A percentile compares a stretch with the other conserved stretches of the same genome.
phyloP scores from a whole-genome alignment of 2,113 vertebrate genomes.

The Phalacrocorax aristotelis region DNA sequence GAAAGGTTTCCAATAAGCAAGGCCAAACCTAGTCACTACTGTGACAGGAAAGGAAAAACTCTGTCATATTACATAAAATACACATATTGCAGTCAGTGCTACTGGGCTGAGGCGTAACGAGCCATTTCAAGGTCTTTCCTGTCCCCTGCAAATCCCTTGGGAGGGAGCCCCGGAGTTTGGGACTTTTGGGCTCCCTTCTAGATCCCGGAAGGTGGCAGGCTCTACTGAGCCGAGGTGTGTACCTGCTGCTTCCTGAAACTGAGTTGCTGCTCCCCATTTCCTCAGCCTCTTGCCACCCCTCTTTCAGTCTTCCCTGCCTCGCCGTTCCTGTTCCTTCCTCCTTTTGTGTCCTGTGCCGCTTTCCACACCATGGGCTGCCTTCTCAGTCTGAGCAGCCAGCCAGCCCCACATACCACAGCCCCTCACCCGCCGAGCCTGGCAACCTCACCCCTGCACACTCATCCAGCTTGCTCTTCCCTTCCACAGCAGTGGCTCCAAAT shows the following conservation, averaged over 20 bases:
- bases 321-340: conserved; percentile 12
- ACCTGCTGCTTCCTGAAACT: not conserved
- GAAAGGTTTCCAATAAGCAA: not conserved
- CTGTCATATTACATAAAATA: not conserved
- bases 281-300: not conserved
- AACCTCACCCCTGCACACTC: not conserved
- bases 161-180: not conserved
- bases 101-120: not conserved
- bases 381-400: not conserved
- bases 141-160: rapidly evolving
- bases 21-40: not conserved
- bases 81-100: not conserved
- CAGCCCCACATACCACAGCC: conserved; percentile 13
- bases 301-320: not conserved
- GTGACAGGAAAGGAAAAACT: not conserved
- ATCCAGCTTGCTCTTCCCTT: not conserved
- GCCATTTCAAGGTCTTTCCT: not conserved
- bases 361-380: not conserved
- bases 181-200: not conserved
- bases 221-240: not conserved
- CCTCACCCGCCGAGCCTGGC: not conserved
- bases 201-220: rapidly evolving
- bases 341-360: not conserved
- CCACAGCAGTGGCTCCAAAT: not conserved
- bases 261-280: not conserved